These are phyloP conservation scores for Thecocarcelia acutangulata DNA, from an alignment of 2,888 invertebrate genomes.

Conservation along the genomic window DNA sequence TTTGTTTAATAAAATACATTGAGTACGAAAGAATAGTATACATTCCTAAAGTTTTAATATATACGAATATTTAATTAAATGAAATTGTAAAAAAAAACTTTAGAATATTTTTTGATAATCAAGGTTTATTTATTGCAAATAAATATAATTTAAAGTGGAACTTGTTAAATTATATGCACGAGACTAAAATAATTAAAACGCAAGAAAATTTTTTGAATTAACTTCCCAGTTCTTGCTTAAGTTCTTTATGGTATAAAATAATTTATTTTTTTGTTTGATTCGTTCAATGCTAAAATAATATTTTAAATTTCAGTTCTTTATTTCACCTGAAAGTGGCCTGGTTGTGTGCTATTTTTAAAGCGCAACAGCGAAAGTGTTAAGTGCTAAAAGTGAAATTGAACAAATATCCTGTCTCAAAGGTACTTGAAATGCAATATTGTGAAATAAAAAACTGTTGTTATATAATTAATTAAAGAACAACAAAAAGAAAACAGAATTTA, in stretches of 20 bases:
- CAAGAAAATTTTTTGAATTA: conserved; percentile 8
- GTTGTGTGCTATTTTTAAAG: not conserved
- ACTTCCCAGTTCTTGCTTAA: not conserved
- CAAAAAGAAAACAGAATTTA: too few species aligned
- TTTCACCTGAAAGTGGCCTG: conserved; percentile 27
- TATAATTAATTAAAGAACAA: too few species aligned
- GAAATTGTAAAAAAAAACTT: not conserved
- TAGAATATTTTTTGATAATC: too few species aligned
- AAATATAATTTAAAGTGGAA: conserved; percentile 17
- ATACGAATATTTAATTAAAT: conserved; percentile 7
- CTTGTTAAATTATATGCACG: conserved; percentile 50
- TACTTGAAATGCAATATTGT: not conserved
- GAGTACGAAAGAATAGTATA: conserved; percentile 28
- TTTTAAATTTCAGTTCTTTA: conserved; percentile 44
- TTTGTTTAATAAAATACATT: conserved; percentile 6
- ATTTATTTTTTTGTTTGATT: too few species aligned
- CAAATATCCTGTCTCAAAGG: conserved; percentile 4
- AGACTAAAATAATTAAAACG: conserved; percentile 38
- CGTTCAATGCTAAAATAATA: not conserved
- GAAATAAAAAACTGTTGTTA: too few species aligned
- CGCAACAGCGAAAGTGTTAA: conserved; percentile 17
- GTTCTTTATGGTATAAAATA: not conserved
- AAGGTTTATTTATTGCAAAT: too few species aligned
- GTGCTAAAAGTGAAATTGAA: not conserved
- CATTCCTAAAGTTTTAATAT: conserved; percentile 29